phyloP scores from a whole-genome alignment of 1,140 invertebrate genomes.

The Gryllus bimaculatus region DNA sequence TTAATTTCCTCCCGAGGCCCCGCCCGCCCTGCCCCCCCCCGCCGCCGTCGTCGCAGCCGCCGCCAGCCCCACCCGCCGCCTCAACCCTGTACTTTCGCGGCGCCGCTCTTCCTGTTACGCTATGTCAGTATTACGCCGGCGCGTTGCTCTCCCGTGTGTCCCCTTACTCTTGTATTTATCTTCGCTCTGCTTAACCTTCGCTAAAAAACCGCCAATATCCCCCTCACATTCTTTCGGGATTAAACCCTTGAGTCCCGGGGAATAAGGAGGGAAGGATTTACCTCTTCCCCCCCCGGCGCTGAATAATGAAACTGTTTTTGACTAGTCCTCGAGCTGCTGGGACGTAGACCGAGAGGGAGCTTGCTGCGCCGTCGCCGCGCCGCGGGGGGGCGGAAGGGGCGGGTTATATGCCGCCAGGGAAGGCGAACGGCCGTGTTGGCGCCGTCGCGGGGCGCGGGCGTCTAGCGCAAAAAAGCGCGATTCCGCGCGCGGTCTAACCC shows the following conservation, averaged over 20 bases:
- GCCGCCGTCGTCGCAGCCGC: no score
- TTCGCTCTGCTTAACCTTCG: not conserved
- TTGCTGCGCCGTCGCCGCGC: no score
- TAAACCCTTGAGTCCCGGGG: constrained; percentile 2
- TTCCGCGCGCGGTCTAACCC: not conserved
- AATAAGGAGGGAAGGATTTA: constrained; percentile 11
- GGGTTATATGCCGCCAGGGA: not conserved
- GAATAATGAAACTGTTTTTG: constrained; percentile 2
- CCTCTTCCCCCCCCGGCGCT: not conserved
- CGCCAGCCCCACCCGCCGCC: no score
- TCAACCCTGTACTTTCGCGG: not conserved
- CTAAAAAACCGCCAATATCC: not conserved
- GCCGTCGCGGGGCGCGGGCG: no score
- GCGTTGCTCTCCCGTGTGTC: not conserved
- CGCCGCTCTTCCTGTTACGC: not conserved
- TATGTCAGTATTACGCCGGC: not conserved
- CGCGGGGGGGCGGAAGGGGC: not conserved
- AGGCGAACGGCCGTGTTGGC: not conserved
- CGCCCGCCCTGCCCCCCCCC: no score
- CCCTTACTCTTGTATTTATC: not conserved
- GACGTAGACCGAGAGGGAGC: no score
- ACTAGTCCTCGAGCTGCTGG: not conserved
- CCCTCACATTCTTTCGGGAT: constrained; percentile 8
- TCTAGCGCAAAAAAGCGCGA: not conserved
- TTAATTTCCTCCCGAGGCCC: not conserved